Conservation (phyloP, 1,140 invertebrate genomes). For the Camponotus pennsylvanicus region DNA sequence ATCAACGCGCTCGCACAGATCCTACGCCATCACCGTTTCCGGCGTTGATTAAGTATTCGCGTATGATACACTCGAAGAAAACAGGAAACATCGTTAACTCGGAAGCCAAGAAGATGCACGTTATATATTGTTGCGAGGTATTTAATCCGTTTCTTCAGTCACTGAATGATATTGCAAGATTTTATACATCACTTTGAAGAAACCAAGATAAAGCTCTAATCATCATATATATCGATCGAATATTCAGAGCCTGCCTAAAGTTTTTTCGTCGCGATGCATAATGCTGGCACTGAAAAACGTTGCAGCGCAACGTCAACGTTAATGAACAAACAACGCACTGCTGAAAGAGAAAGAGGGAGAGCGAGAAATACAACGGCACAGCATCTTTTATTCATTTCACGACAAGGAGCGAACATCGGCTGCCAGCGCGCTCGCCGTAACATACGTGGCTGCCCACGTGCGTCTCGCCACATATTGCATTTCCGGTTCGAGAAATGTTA, state of each 20-base stretch:
- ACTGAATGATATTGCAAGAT: background rate
- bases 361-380: conserved; percentile 21
- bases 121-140: background rate
- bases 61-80: background rate
- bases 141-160: background rate
- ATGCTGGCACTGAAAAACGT: conserved; percentile 44
- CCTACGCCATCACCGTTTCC: conserved; percentile 4
- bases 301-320: conserved; percentile 61
- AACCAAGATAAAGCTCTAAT: background rate
- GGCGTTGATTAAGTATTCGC: conserved; percentile 27
- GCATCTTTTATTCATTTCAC: conserved; percentile 81
- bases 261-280: conserved; percentile 60
- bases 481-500: conserved; percentile 77
- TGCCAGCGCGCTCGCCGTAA: conserved; percentile 59
- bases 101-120: background rate
- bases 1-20: conserved; percentile 53
- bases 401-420: conserved; percentile 71
- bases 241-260: background rate
- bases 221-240: background rate
- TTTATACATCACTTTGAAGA: background rate
- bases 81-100: background rate
- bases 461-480: conserved; percentile 71
- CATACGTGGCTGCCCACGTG: conserved; percentile 68
- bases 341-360: background rate
- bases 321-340: conserved; percentile 73